Conservation (phyloP, 2,113 vertebrate genomes). For the Hyperopisus bebe region DNA sequence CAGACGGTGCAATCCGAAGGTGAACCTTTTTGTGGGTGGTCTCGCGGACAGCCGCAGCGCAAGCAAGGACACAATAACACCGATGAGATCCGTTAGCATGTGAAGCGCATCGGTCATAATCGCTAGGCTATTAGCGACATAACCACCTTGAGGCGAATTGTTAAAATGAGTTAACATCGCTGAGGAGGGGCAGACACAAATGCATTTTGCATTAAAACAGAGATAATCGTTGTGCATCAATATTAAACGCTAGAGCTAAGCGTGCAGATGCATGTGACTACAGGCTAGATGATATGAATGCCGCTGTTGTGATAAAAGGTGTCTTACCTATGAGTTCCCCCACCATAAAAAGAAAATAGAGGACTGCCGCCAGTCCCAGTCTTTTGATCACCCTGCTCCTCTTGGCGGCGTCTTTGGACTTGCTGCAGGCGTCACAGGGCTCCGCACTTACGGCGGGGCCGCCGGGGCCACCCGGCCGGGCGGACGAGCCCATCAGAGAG, state of each 20-base stretch:
- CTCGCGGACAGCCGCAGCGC: conserved; percentile 90
- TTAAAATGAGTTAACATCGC: conserved; percentile 18
- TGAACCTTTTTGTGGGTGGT: conserved; percentile 83
- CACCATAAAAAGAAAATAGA: conserved; percentile 87
- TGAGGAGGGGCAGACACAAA: not conserved
- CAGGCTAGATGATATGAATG: not conserved
- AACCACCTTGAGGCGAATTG: conserved; percentile 74
- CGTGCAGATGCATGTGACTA: not conserved
- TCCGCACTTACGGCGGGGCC: conserved; percentile 51
- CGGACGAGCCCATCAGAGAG: conserved; percentile 63
- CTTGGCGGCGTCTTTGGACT: conserved; percentile 59
- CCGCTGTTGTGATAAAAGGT: not conserved
- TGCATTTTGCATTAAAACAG: not conserved
- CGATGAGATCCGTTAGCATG: conserved; percentile 88
- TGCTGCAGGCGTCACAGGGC: conserved; percentile 70
- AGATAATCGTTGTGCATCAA: not conserved
- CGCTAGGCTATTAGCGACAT: conserved; percentile 89
- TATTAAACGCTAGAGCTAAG: not conserved
- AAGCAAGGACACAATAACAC: conserved; percentile 86
- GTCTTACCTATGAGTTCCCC: conserved; percentile 87
- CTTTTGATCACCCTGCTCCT: conserved; percentile 72
- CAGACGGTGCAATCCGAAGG: conserved; percentile 90
- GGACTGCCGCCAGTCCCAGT: conserved; percentile 69
- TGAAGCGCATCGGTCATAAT: conserved; percentile 97
- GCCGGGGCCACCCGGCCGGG: conserved; percentile 39